These are phyloP conservation scores for Athalia circularis DNA, from an alignment of 2,888 invertebrate species.

Conservation along the genomic window DNA sequence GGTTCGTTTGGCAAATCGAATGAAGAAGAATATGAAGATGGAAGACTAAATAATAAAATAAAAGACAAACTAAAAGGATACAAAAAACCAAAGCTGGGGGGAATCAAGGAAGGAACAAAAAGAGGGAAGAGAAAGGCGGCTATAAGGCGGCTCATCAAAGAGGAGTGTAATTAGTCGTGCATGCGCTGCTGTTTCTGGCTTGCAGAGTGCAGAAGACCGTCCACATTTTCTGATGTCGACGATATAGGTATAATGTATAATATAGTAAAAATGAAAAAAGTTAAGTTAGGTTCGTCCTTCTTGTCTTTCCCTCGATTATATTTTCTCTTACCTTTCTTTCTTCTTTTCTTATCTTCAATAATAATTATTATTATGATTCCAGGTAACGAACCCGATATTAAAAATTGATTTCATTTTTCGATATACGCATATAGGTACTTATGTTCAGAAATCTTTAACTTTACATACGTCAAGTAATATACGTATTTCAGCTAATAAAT, in stretches of 20 bases:
- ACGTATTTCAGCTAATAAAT: no score
- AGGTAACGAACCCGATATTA: no score
- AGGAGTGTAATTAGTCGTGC: slow-evolving; percentile 68
- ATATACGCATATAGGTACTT: no score
- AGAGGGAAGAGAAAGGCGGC: slow-evolving; percentile 38
- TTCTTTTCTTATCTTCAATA: slow-evolving; percentile 9
- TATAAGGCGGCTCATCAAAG: slow-evolving; percentile 63
- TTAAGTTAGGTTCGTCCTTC: not conserved
- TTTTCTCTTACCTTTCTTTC: not conserved
- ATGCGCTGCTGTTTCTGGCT: slow-evolving; percentile 61
- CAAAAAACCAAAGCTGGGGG: slow-evolving; percentile 3
- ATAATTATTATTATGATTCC: not conserved
- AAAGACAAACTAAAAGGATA: not conserved
- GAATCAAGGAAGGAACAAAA: slow-evolving; percentile 30
- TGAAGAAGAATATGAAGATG: slow-evolving; percentile 43
- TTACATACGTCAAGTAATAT: no score
- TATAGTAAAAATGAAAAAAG: not conserved
- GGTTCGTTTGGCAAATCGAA: slow-evolving; percentile 41
- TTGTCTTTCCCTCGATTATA: not conserved
- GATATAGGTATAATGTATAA: not conserved
- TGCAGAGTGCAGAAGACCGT: slow-evolving; percentile 45
- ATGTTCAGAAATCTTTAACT: no score
- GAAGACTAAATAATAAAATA: not conserved
- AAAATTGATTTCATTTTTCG: no score
- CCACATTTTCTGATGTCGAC: not conserved